These are phyloP conservation scores for Peribatodes rhomboidaria DNA, from an alignment of 2,888 invertebrate species.

Conservation along the genomic window DNA sequence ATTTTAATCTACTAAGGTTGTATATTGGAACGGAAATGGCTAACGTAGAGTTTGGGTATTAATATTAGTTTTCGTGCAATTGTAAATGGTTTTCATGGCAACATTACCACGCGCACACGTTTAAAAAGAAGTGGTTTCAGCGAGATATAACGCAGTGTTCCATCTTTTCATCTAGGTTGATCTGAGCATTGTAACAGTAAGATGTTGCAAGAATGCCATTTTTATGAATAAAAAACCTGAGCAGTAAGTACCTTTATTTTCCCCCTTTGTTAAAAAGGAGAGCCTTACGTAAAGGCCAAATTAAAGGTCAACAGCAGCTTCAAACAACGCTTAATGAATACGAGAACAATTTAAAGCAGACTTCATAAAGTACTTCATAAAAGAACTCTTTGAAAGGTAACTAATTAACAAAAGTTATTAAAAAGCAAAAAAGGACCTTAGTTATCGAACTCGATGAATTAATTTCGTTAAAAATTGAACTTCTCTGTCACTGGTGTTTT, in stretches of 20 bases:
- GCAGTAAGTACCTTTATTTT: not conserved
- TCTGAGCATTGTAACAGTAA: too few species aligned
- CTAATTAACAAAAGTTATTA: constrained; percentile 62
- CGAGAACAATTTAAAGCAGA: constrained; percentile 53
- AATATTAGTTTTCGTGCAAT: too few species aligned
- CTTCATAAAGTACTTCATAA: constrained; percentile 44
- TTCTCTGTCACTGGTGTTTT: constrained; percentile 59
- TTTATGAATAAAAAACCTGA: not conserved
- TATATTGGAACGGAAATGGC: too few species aligned
- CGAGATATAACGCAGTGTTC: too few species aligned
- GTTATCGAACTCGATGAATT: constrained; percentile 69
- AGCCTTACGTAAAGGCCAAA: constrained; percentile 45
- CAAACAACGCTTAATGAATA: constrained; percentile 55
- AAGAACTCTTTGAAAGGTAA: constrained; percentile 56
- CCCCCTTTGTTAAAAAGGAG: constrained; percentile 30
- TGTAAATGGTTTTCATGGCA: too few species aligned
- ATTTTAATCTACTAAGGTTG: too few species aligned
- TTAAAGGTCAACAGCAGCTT: constrained; percentile 58
- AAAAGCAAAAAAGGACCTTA: constrained; percentile 47
- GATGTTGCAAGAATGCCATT: not conserved
- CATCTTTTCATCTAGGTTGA: too few species aligned
- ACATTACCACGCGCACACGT: too few species aligned
- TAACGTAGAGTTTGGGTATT: too few species aligned
- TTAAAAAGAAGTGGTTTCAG: too few species aligned
- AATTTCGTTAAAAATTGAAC: constrained; percentile 64